phyloP scores from a whole-genome alignment of 64 coral and sea anemone species.

The Montipora efflorescens region DNA sequence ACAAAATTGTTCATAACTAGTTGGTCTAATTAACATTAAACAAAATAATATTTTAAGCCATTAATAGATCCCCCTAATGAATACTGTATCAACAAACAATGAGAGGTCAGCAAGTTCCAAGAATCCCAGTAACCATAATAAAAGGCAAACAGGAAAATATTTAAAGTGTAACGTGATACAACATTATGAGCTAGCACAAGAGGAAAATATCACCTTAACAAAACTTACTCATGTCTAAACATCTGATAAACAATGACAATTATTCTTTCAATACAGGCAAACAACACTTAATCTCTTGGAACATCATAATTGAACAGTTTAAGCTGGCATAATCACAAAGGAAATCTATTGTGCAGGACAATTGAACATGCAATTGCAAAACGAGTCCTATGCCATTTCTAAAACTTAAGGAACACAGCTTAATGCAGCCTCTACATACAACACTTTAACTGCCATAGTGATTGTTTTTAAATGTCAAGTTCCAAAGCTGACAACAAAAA shows the following conservation, averaged over 20 bases:
- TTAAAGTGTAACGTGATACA: background rate
- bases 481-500: background rate
- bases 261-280: background rate
- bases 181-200: background rate
- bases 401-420: background rate
- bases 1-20: no score
- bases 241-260: background rate
- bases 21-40: no score
- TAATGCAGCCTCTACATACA: no score
- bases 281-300: conserved; percentile 12
- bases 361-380: background rate
- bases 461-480: no score
- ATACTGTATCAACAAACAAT: no score
- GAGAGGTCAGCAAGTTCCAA: no score
- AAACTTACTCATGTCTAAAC: background rate
- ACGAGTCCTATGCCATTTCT: background rate
- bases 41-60: no score
- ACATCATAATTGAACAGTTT: background rate
- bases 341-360: background rate
- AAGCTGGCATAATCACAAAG: conserved; percentile 6
- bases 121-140: background rate
- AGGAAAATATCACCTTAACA: background rate
- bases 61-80: no score
- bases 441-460: no score
- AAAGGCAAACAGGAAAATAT: background rate